Evolutionary conservation across 2,797 vertebrate species (phyloP).

Genomic region (Liasis olivaceus): DNA sequence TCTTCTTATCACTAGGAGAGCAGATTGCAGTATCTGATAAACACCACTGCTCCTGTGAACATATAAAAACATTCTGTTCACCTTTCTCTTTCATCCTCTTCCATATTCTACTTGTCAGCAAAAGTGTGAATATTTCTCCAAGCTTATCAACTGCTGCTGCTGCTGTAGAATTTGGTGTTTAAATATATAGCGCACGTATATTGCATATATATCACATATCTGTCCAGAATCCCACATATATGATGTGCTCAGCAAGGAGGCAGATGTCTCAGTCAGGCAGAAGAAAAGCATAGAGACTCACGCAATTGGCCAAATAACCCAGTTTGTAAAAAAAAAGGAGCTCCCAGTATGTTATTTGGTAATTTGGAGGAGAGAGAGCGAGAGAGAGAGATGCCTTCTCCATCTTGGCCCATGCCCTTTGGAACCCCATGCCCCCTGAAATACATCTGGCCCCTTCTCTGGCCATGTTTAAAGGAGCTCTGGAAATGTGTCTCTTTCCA

Average conservation of each 20-base stretch:
- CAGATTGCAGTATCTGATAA: conserved; percentile 22
- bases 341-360: not conserved
- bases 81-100: not conserved
- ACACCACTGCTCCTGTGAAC: not conserved
- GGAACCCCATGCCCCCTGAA: not conserved
- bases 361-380: not conserved
- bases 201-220: not conserved
- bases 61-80: conserved; percentile 19
- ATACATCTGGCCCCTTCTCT: not conserved
- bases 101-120: conserved; percentile 13
- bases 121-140: not conserved
- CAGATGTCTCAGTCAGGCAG: not conserved
- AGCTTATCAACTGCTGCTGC: not conserved
- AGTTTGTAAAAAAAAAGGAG: not conserved
- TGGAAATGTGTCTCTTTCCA: not conserved
- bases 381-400: not conserved
- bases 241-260: not conserved
- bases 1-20: conserved; percentile 21
- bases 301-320: not conserved
- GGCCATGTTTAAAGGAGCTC: not conserved
- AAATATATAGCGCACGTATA: not conserved
- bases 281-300: not conserved
- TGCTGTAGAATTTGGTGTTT: not conserved
- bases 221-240: not conserved
- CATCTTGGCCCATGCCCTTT: not conserved